Evolutionary conservation across 2,113 vertebrate species (phyloP).

Genomic region (Bagarius yarrelli): DNA sequence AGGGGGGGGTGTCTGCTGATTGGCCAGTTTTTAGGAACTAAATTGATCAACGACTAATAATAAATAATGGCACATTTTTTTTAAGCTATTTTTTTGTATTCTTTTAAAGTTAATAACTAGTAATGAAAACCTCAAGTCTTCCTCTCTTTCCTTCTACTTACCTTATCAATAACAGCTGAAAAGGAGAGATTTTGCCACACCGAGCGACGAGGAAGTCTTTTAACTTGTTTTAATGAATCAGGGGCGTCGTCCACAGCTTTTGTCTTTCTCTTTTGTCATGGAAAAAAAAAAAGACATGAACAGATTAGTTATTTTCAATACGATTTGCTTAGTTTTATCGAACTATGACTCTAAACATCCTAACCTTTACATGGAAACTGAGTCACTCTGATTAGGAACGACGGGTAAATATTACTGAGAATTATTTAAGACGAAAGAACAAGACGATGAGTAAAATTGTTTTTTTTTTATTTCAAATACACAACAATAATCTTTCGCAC

Average conservation of each 20-base stretch:
- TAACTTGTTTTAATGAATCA: constrained; percentile 72
- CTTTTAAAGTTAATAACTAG: background rate
- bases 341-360: background rate
- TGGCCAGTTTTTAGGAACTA: constrained; percentile 11
- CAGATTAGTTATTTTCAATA: background rate
- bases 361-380: too few relatives aligned
- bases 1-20: background rate
- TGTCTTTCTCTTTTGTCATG: constrained; percentile 73
- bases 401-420: background rate
- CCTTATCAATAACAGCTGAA: constrained; percentile 66
- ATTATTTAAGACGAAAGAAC: background rate
- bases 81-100: constrained; percentile 20
- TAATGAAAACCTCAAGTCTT: background rate
- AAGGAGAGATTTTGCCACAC: constrained; percentile 64
- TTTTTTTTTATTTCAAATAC: background rate
- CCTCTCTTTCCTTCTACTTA: background rate
- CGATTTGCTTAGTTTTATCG: background rate
- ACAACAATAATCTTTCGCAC: background rate
- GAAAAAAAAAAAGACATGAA: constrained; percentile 59
- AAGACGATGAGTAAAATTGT: background rate
- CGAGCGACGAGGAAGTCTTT: constrained; percentile 65
- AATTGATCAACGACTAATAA: constrained; percentile 54
- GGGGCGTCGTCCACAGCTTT: constrained; percentile 66
- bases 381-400: background rate
- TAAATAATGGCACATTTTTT: constrained; percentile 60